Percentiles rank a stretch among this genome's conserved stretches.
Conservation (phyloP, 2,888 invertebrate genomes). For the Drosophila heteroneura region DNA sequence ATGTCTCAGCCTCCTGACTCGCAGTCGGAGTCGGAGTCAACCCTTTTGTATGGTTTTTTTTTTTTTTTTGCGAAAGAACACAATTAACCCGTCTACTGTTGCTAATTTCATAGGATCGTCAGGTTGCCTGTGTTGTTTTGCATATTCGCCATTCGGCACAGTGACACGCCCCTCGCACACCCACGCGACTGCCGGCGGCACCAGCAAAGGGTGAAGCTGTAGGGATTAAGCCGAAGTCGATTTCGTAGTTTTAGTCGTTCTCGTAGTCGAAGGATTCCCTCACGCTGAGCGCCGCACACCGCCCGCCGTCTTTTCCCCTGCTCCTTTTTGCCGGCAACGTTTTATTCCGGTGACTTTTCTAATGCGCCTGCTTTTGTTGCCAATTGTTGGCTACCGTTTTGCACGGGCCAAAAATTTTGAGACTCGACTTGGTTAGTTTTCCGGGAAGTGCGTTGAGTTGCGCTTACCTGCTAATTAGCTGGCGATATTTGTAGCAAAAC, state of each 20-base stretch:
- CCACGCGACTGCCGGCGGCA: slow-evolving; percentile 58
- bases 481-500: slow-evolving; percentile 49
- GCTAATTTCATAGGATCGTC: slow-evolving; percentile 75
- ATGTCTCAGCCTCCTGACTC: slow-evolving; percentile 56
- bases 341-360: slow-evolving; percentile 38
- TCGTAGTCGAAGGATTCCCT: slow-evolving; percentile 14
- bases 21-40: slow-evolving; percentile 49
- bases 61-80: slow-evolving; percentile 43
- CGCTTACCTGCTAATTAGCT: slow-evolving; percentile 67
- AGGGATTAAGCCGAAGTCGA: slow-evolving; percentile 26
- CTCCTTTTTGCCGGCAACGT: slow-evolving; percentile 21
- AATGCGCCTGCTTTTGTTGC: slow-evolving; percentile 41
- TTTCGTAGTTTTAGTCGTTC: neutral
- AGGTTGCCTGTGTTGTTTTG: slow-evolving; percentile 48
- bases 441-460: slow-evolving; percentile 36
- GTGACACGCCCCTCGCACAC: slow-evolving; percentile 61
- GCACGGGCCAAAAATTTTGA: slow-evolving; percentile 4
- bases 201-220: slow-evolving; percentile 35
- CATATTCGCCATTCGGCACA: slow-evolving; percentile 58
- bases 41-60: slow-evolving; percentile 58
- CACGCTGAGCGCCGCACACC: slow-evolving; percentile 52
- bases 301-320: neutral
- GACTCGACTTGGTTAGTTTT: slow-evolving; percentile 7
- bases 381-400: slow-evolving; percentile 59
- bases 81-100: slow-evolving; percentile 80